Evolutionary conservation across 2,113 vertebrate genomes (phyloP), one percentile per base, ranked within the genome.

Genomic region (Agapornis roseicollis): DNA sequence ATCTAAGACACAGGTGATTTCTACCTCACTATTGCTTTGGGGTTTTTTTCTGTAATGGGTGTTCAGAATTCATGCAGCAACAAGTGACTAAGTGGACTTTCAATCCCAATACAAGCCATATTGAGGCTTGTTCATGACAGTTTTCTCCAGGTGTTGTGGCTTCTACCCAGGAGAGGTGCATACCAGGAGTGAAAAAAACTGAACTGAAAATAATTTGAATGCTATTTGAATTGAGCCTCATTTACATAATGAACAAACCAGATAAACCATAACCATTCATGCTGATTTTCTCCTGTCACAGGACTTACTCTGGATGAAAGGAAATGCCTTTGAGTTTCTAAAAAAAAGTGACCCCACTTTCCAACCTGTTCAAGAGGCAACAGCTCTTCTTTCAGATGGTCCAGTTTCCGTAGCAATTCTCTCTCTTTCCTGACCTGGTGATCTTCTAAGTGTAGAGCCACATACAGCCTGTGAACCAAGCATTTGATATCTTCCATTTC

Each of bases 311-410:
- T 31, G 72, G 47, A 58, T 84, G 23, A 68, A 80, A 73, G 24
- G 7, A 93, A 90, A 83, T 49, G 16, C 20, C 66, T 84, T 8
- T 52, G 60, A 44, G 11, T 56, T 73, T 11, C 2, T 35, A 53
- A 73, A 77, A 49, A 49, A 9, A 46, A 52, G 7, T 10, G 55
- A 24, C 3, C 29, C 33, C 22, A 31, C 27, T 89, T 85, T 80
- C 90, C 28, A 70, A 99, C 99, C 99, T 99, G 97, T 96, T 99
- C 99, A 31, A 99, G 94, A 66, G 99, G 98, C 10, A 97, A 94
- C 27, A 99, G 97, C 94, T 99, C 97, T 76, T 98, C 98, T 85
- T 98, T 98, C 85, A 99, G 97, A 91, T 85, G 58, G 93, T 99
- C 98, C 69, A 99, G 78, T 87, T 95, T 98, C 94, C 98, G 97